phyloP scores from a whole-genome alignment of 2,113 vertebrate species.

The Microtus oregoni region DNA sequence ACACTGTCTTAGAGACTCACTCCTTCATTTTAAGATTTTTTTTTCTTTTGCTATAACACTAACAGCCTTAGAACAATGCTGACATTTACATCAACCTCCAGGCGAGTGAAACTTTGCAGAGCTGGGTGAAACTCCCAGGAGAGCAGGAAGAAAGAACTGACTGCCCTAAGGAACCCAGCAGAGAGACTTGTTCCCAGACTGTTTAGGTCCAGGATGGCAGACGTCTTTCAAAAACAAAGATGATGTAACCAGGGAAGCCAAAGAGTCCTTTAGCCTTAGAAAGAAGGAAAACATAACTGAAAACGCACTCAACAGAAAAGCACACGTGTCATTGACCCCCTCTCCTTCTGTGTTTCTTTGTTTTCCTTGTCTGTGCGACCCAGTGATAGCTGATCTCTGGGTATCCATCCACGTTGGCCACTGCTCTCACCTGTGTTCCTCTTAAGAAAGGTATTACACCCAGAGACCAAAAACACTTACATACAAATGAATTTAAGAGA shows the following conservation, averaged over 20 bases:
- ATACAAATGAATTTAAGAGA: constrained; percentile 76
- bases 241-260: constrained; percentile 34
- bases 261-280: constrained; percentile 44
- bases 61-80: background rate
- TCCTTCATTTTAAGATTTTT: background rate
- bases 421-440: constrained; percentile 34
- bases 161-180: background rate
- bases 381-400: background rate
- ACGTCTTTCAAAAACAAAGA: constrained; percentile 45
- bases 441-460: constrained; percentile 59
- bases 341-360: background rate
- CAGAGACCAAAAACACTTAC: constrained; percentile 81
- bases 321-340: background rate
- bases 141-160: background rate
- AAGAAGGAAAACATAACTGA: constrained; percentile 25
- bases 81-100: background rate
- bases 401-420: background rate
- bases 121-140: background rate
- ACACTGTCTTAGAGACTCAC: background rate
- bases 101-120: background rate
- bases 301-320: constrained; percentile 6
- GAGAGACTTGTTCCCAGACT: background rate
- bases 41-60: background rate
- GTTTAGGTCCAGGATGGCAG: background rate
- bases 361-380: background rate